A percentile compares a stretch with the other conserved stretches of the same genome.
phyloP scores from a whole-genome alignment of 2,888 invertebrate species.

The Bibio marci region DNA sequence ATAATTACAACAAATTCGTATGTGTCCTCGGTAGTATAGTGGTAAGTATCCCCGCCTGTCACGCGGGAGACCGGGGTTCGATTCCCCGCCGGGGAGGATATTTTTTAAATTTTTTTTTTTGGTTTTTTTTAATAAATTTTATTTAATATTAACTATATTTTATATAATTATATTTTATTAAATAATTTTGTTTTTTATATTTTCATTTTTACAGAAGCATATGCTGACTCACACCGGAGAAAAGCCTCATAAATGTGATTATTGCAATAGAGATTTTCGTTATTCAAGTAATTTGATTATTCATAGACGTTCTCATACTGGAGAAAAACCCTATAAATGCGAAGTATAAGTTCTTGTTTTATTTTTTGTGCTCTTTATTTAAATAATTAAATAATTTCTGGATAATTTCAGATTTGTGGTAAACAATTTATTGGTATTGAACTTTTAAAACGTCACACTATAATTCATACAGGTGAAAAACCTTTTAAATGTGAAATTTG shows the following conservation, averaged over 20 bases:
- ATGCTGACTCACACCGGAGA: slow-evolving; percentile 27
- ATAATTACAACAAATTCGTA: no score
- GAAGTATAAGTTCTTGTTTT: slow-evolving; percentile 8
- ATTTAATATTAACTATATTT: no score
- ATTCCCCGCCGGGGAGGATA: slow-evolving; percentile 27
- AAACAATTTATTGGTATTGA: slow-evolving; percentile 24
- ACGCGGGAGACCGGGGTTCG: slow-evolving; percentile 33
- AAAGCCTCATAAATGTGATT: slow-evolving; percentile 23
- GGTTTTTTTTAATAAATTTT: background rate
- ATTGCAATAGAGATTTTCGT: slow-evolving; percentile 22
- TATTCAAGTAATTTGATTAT: slow-evolving; percentile 27
- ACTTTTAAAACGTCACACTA: slow-evolving; percentile 23
- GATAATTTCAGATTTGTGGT: slow-evolving; percentile 16
- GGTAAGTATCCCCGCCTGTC: slow-evolving; percentile 33
- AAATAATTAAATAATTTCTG: background rate
- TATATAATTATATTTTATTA: no score
- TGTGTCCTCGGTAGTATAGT: slow-evolving; percentile 31
- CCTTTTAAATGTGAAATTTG: slow-evolving; percentile 13
- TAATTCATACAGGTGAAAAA: slow-evolving; percentile 21
- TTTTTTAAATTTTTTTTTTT: background rate
- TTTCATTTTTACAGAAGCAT: slow-evolving; percentile 16
- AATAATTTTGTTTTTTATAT: background rate
- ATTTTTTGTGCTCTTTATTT: no score
- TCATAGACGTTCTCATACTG: slow-evolving; percentile 22
- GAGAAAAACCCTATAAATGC: slow-evolving; percentile 23